Evolutionary conservation across 2,888 invertebrate species (phyloP), one percentile per base, ranked within the genome.

Genomic region (Cephus rjabovi): DNA sequence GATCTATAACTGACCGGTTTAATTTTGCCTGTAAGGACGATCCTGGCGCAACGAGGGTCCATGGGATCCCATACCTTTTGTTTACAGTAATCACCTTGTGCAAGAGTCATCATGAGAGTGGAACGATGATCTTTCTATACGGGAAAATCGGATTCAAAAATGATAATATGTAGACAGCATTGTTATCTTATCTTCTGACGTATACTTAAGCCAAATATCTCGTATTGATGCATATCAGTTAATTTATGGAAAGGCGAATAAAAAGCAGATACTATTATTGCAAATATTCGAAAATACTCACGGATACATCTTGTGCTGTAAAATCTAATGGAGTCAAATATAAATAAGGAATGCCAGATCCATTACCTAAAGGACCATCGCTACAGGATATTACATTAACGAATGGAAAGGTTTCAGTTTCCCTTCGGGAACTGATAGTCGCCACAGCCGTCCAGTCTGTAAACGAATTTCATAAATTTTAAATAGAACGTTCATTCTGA

Each of bases 21-120:
- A 88, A 96, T 93, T 87, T 92, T 93, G 74, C 96, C 96, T 30
- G 94, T 93, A 1, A 96, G 92, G 87, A 96, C 94, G 4, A 96
- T 93, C 84, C 96, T 93, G 4, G 95, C 95, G 92, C 96, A 96
- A 71, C 96, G 92, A 0, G 96, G 96, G 90, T 96, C 96, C 92
- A 96, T 95, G 0, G 96, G 94, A 89, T 96, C 96, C 85, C 93
- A 94, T 75, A 93, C 89, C 82, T 95, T 92, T 11, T 89, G 87
- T 79, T 93, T 92, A 85, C 96, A 96, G 89, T 95, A 96, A 78
- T 92, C 91, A 3, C 94, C 94, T 92, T 96, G 94, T 75, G 95
- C 95, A 69, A 96, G 91, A 0, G 95, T 94, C 83, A 95, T 94
- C 81, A 95, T 92, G n/a, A 96, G 91, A 0, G 96, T 95, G 6